Base-by-base conservation (phyloP, 1,140 invertebrate genomes). In the Drosophila ambigua region DNA sequence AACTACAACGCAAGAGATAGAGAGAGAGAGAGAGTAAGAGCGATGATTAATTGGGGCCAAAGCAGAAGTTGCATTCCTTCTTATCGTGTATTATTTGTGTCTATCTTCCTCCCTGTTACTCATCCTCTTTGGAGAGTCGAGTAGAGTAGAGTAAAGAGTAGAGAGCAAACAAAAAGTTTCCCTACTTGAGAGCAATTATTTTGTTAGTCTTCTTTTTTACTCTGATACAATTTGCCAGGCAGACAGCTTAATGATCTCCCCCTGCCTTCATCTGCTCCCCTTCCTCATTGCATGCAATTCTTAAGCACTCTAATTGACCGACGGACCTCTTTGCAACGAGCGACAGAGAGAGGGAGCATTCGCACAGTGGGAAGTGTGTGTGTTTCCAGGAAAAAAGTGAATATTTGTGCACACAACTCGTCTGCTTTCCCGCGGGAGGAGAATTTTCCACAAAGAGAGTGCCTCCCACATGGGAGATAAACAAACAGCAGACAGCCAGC, bases 221-320 rank as follows among this genome's bases (percentile, higher is more conserved):
- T 53, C 15, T 57, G 26, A 54, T 67, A 73, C 51, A 67, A 75
- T 76, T 75, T 26, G 43, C 31, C 41, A 67, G 63, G 31, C 55
- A 58, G 72, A 76, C 73, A 76, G 76, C 44, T 68, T 76, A 68
- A 76, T 76, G 57, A 76, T 43, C 46, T 53, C 62, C 20, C 39
- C n/a, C 35, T 16, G 53, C 48, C 49, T 66, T 24, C 61, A 43
- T 16, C 49, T 43, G 41, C 51, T 23, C 49, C 72, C 63, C 39
- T 49, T 59, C 46, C 41, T 61, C 52, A 61, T 59, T 73, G 51
- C 59, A 50, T 63, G 68, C 71, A 50, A 62, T 66, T 74, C 60
- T 55, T 55, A 45, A 53, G 45, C 53, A 48, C 53, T 55, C 51
- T 72, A 72, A 61, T 72, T 39, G 35, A 39, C 11, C 35, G 35